Evolutionary conservation across 2,888 invertebrate species (phyloP), one percentile per base, ranked within the genome.

Genomic region (Tridacna crocea): DNA sequence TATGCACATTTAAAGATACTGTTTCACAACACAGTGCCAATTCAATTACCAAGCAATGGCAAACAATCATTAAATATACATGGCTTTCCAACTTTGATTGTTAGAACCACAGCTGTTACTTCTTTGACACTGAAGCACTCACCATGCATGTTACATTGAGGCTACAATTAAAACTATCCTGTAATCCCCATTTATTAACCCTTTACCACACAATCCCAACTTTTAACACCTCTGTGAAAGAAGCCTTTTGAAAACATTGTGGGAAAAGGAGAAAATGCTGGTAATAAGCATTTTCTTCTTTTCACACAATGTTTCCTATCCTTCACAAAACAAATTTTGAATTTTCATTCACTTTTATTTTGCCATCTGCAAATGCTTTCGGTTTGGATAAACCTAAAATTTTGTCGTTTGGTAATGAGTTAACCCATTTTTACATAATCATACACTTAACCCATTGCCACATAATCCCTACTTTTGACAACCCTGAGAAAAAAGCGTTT

Each of bases 121-220:
- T 55, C 17, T 55, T 55, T 55, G 15, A 55, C 55, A 10, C 15
- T 6, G 55, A 55, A 10, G 17, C 55, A 55, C 0, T 65, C 65
- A 65, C 24, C 22, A 65, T 65, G 65, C 65, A 65, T 65, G 26
- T 65, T 65, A 65, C 26, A 65, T 65, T 26, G 36, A 36, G 26
- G 65, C 13, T 65, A 15, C 27, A 24, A 65, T 65, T 26, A 26
- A 65, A 65, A 10, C 11, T 27, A 55, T 55, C 3, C 55, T 55
- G 2, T 19, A 10, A 55, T 6, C 15, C 10, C 10, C 17, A 55
- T 55, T 15, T 3, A 55, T 51, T 51, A 55, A 55, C 55, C 55
- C 15, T 55, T 55, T 55, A 15, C 55, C 55, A 19, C 55, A 55
- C 19, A 55, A 15, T 19, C 17, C 15, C 55, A 19, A 15, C 1